Evolutionary conservation across 2,888 invertebrate species (phyloP).

Genomic region (Mesorhabditis sp.): DNA sequence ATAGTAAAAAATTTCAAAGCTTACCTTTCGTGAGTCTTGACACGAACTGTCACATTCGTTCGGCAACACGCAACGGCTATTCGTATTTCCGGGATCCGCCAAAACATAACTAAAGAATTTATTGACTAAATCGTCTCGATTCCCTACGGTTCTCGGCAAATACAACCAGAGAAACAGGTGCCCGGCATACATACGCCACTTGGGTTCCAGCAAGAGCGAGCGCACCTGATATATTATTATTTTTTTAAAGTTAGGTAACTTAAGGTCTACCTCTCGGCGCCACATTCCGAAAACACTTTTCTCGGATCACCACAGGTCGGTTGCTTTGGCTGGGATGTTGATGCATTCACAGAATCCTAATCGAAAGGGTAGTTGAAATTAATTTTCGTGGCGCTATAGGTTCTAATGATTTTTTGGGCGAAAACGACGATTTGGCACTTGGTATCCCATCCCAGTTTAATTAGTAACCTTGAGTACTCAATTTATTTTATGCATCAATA

Average conservation of each 20-base stretch:
- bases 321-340: no score
- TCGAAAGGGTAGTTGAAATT: no score
- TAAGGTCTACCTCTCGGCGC: constrained; percentile 18
- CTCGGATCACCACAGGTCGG: constrained; percentile 31
- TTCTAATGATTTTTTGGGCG: constrained; percentile 3
- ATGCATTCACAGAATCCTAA: no score
- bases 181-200: constrained; percentile 28
- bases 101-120: constrained; percentile 4
- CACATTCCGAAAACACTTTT: constrained; percentile 36
- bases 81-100: constrained; percentile 28
- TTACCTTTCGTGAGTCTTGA: constrained; percentile 28
- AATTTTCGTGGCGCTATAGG: constrained; percentile 9
- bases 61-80: constrained; percentile 41
- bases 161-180: constrained; percentile 41
- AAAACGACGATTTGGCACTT: background rate
- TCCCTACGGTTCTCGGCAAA: constrained; percentile 39
- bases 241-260: background rate
- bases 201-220: constrained; percentile 35
- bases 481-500: background rate
- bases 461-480: background rate
- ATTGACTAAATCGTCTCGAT: no score
- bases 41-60: constrained; percentile 38
- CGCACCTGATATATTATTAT: constrained; percentile 21
- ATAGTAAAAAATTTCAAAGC: background rate
- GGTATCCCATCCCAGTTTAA: background rate